phyloP scores from a whole-genome alignment of 1,140 invertebrate genomes.

The Dendrolimus kikuchii region DNA sequence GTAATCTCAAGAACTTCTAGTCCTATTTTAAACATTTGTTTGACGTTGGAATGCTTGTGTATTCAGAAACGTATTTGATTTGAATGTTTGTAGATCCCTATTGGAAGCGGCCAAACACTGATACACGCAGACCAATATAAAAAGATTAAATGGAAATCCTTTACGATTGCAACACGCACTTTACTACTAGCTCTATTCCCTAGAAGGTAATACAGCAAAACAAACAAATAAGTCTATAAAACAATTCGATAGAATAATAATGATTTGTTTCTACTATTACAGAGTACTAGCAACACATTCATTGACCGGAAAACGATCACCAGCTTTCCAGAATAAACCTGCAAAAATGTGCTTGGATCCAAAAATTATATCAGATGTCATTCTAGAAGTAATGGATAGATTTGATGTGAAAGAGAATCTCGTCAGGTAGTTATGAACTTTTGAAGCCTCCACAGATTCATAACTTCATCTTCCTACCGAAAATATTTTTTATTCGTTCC shows the following conservation, averaged over 20 bases:
- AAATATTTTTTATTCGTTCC: too few relatives aligned
- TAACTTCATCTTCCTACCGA: too few relatives aligned
- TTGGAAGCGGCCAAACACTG: slow-evolving; percentile 49
- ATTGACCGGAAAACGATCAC: slow-evolving; percentile 61
- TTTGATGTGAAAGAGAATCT: slow-evolving; percentile 60
- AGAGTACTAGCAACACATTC: slow-evolving; percentile 65
- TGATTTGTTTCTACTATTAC: slow-evolving; percentile 21
- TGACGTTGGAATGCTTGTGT: not conserved
- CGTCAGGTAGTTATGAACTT: slow-evolving; percentile 39
- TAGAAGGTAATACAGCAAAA: slow-evolving; percentile 34
- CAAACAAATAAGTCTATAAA: not conserved
- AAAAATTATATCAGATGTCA: slow-evolving; percentile 57
- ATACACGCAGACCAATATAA: slow-evolving; percentile 51
- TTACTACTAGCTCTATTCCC: slow-evolving; percentile 57
- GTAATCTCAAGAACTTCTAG: not conserved
- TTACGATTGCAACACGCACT: slow-evolving; percentile 59
- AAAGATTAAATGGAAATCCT: slow-evolving; percentile 64
- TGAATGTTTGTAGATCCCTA: slow-evolving; percentile 34
- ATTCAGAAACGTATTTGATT: not conserved
- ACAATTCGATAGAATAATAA: too few relatives aligned
- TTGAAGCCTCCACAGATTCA: too few relatives aligned
- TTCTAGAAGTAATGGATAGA: slow-evolving; percentile 52
- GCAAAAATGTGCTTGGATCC: slow-evolving; percentile 63
- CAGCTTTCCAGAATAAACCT: slow-evolving; percentile 56
- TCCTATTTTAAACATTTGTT: too few relatives aligned